These are phyloP conservation scores for Vidua macroura DNA, from an alignment of 2,113 vertebrate species.

Conservation along the genomic window DNA sequence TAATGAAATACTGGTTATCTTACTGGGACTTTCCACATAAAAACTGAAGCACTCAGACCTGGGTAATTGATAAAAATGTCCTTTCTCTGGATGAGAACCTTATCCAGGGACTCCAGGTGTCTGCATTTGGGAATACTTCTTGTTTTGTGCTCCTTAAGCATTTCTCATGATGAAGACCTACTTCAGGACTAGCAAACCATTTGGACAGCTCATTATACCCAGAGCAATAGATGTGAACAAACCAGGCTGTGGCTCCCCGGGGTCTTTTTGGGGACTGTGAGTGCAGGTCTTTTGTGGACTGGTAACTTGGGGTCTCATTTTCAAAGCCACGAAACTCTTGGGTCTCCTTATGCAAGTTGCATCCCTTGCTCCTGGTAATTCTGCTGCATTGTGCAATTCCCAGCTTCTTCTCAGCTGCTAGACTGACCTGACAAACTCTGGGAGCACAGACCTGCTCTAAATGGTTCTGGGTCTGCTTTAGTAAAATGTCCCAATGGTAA, in stretches of 20 bases:
- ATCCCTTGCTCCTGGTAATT: background rate
- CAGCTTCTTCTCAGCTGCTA: background rate
- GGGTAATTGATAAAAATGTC: background rate
- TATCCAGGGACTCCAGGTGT: background rate
- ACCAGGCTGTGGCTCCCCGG: background rate
- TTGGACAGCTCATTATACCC: background rate
- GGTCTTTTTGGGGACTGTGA: background rate
- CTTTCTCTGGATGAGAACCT: background rate
- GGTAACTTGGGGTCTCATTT: background rate
- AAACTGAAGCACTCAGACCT: background rate
- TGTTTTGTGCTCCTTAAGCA: background rate
- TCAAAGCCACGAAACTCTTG: background rate
- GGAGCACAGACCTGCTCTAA: background rate
- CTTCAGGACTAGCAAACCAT: background rate
- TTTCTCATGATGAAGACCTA: background rate
- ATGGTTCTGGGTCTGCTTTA: background rate
- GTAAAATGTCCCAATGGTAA: fast-evolving
- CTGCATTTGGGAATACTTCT: background rate
- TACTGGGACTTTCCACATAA: background rate
- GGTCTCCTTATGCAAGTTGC: background rate
- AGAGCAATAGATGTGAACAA: background rate
- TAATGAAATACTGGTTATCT: background rate
- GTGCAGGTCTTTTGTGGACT: background rate
- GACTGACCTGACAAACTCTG: background rate
- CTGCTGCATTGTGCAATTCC: background rate